Conservation (phyloP, 2,888 invertebrate species). For the Luperina testacea region DNA sequence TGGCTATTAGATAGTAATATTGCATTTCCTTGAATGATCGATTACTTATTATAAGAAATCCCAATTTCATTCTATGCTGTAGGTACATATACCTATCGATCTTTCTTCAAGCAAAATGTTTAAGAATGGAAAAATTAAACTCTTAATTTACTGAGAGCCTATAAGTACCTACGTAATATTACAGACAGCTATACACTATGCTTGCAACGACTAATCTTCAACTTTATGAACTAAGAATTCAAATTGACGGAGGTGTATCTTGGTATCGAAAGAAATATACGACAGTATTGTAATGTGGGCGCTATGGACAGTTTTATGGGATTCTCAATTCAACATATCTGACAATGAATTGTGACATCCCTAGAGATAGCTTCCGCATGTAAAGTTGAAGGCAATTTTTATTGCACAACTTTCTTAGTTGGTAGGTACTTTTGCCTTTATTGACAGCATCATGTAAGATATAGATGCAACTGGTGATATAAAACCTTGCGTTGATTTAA, state of each 20-base stretch:
- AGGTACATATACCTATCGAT: background rate
- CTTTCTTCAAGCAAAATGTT: background rate
- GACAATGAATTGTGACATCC: conserved; percentile 56
- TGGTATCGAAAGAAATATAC: conserved; percentile 57
- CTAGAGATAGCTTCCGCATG: conserved; percentile 60
- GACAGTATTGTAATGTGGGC: conserved; percentile 56
- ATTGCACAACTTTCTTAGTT: conserved; percentile 26
- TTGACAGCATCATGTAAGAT: background rate
- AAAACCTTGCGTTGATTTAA: background rate
- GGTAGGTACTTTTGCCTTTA: background rate
- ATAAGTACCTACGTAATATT: conserved; percentile 16
- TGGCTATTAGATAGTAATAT: background rate
- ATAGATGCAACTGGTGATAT: background rate
- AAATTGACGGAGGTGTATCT: conserved; percentile 56
- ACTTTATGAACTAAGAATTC: conserved; percentile 60
- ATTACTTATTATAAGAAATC: too few relatives aligned
- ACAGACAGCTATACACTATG: background rate
- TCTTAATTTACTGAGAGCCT: background rate
- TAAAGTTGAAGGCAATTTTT: conserved; percentile 46
- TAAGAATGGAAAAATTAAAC: background rate
- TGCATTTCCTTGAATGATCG: background rate
- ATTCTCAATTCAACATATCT: conserved; percentile 55
- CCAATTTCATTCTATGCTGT: background rate
- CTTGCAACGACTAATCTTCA: conserved; percentile 55
- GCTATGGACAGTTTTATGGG: conserved; percentile 60